Base-by-base conservation (phyloP, 2,888 invertebrate genomes). In the Drosophila anomelani region DNA sequence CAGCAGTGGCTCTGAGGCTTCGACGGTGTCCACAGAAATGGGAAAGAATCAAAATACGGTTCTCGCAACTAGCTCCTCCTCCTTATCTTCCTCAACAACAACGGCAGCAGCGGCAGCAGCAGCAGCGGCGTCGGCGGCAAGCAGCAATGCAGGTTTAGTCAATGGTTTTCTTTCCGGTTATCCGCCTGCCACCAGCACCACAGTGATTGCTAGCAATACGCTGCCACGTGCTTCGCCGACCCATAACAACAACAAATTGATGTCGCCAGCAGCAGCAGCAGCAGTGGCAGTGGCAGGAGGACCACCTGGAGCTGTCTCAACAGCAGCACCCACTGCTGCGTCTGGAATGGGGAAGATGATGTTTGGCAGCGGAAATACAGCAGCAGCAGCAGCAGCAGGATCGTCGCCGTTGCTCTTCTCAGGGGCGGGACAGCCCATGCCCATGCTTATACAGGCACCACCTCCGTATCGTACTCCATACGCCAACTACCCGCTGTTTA, bases 401-500 rank as follows among this genome's bases (percentile, higher is more conserved):
- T 56, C 80, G 10, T 63, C 80, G n/a, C 72, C 88, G 39, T 60
- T 89, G 32, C 73, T 78, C 5, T 83, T 88, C 73, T 79, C 84
- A 7, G 79, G 79, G 26, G 46, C 46, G 4, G 79, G 57, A 38
- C 69, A 80, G 13, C 80, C 82, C 38, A 74, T 89, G 68, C 91
- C 85, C 15, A 90, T 92, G 90, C 79, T 93, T 13, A 89, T 92
- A 51, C 91, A 91, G 62, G 87, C 92, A 38, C 84, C 91, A 51
- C 90, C 91, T 43, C 90, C 91, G 39, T 93, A 92, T 74, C 89
- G 92, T 49, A 81, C 91, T 63, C 86, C 91, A 39, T 93, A 93
- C 90, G 93, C 94, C 13, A 91, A 91, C 66, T 92, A 93, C 89
- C 76, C 94, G 12, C 93, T 97, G 75, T 97, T 97, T 90, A 95